phyloP scores from a whole-genome alignment of 2,888 invertebrate genomes.

The Drosophila kanekoi region DNA sequence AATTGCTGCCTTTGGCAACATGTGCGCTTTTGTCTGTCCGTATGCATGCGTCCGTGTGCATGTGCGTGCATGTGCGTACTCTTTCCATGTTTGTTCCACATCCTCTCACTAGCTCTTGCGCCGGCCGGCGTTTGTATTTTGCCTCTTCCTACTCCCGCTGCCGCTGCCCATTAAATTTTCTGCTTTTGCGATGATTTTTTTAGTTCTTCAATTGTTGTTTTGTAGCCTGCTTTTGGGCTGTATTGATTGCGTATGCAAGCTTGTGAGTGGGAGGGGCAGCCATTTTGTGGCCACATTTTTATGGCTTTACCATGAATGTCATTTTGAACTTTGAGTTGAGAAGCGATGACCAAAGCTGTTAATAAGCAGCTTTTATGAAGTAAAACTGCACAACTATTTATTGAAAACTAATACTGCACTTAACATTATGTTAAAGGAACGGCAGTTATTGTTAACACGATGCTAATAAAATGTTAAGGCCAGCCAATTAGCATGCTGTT shows the following conservation, averaged over 20 bases:
- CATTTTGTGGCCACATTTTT: constrained; percentile 25
- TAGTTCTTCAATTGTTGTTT: constrained; percentile 13
- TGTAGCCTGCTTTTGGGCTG: constrained; percentile 27
- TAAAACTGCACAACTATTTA: neutral
- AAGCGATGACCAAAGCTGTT: too few species aligned
- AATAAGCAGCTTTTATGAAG: neutral
- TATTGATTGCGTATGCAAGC: constrained; percentile 20
- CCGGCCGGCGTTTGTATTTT: constrained; percentile 24
- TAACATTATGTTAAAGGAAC: neutral
- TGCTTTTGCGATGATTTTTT: constrained; percentile 11
- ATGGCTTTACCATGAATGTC: constrained; percentile 13
- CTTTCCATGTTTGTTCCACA: neutral
- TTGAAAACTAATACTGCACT: neutral
- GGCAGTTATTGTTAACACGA: too few species aligned
- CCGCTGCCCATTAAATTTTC: constrained; percentile 35
- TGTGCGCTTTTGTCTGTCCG: constrained; percentile 41
- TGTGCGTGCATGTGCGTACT: neutral
- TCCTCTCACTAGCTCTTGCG: constrained; percentile 3
- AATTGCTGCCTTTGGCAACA: constrained; percentile 66
- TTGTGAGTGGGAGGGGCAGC: neutral
- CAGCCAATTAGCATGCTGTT: too few species aligned
- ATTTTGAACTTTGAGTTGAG: neutral
- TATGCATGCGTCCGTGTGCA: neutral
- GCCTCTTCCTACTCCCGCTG: constrained; percentile 6
- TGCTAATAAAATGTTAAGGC: too few species aligned